Evolutionary conservation across 2,888 invertebrate species (phyloP), one percentile per base, ranked within the genome.

Genomic region (Acronicta alni): DNA sequence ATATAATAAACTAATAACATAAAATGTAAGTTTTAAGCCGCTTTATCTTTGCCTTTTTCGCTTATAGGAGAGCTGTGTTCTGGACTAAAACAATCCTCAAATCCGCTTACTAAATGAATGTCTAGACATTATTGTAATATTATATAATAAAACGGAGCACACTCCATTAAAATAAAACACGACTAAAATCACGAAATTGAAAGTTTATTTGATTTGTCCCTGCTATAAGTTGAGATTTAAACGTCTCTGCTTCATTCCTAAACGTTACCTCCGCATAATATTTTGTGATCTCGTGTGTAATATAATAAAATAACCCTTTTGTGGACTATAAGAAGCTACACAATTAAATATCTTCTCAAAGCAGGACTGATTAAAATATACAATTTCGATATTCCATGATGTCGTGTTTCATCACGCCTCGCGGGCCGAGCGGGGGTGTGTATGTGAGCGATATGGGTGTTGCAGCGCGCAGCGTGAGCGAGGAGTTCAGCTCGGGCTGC

Each of bases 401-500:
- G 39, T 41, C 45, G 45, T 46, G 52, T 53, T 49, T 32, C 46
- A 61, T 60, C 53, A 37, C 58, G 45, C 15, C 20, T n/a, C n/a
- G 23, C 9, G 54, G 62, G 81, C 78, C 74, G 65, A 69, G 68
- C 72, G 80, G 82, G 89, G 89, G 88, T 77, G 83, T 83, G 87
- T 87, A 86, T 86, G 87, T 90, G 89, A 91, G 90, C 87, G 87
- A 84, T 82, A 78, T 84, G 81, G 83, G 84, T 91, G 87, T 91
- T 93, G 79, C 95, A 98, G 98, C 98, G 84, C 97, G 98, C 89
- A 98, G 98, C 95, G 98, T 98, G 93, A 99, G 99, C 86, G 99
- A 99, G 94, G 99, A 99, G 93, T 99, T 99, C 95, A 98, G 98
- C 91, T 98, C 98, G 92, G 97, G 97, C 79, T 97, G 98, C 90